Evolutionary conservation across 2,797 vertebrate species (phyloP).

Genomic region (Thamnophis elegans): DNA sequence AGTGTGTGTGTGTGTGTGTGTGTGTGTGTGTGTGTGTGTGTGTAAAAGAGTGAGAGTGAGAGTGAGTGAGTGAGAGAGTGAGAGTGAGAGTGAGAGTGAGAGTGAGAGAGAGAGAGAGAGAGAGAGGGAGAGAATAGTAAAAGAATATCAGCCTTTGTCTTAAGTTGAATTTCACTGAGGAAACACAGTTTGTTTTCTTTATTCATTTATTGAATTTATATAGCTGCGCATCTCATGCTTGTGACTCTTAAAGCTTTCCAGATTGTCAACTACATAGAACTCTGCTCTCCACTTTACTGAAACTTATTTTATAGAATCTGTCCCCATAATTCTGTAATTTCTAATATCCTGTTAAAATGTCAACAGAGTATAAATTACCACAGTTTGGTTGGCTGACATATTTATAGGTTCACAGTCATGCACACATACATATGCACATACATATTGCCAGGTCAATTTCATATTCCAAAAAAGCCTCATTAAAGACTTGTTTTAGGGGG

Average conservation of each 20-base stretch:
- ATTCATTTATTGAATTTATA: not conserved
- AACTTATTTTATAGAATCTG: not conserved
- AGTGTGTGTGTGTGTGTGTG: not conserved
- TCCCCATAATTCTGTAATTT: not conserved
- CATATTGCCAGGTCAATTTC: not conserved
- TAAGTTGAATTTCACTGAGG: not conserved
- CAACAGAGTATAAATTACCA: conserved; percentile 18
- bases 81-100: too few relatives aligned
- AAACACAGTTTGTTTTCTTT: not conserved
- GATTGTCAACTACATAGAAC: not conserved
- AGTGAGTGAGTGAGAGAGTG: not conserved
- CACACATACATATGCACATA: not conserved
- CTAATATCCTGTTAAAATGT: not conserved
- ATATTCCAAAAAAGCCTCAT: not conserved
- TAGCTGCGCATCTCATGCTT: not conserved
- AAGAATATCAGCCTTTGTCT: not conserved
- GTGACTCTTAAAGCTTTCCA: not conserved
- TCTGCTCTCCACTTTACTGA: not conserved
- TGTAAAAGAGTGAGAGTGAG: too few relatives aligned
- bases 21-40: not conserved
- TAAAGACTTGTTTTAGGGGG: conserved; percentile 9
- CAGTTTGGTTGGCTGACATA: not conserved
- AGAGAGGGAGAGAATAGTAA: not conserved
- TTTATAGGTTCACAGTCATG: not conserved
- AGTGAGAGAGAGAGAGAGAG: not conserved